phyloP scores from a whole-genome alignment of 1,140 invertebrate genomes.

The Ectropis grisescens region DNA sequence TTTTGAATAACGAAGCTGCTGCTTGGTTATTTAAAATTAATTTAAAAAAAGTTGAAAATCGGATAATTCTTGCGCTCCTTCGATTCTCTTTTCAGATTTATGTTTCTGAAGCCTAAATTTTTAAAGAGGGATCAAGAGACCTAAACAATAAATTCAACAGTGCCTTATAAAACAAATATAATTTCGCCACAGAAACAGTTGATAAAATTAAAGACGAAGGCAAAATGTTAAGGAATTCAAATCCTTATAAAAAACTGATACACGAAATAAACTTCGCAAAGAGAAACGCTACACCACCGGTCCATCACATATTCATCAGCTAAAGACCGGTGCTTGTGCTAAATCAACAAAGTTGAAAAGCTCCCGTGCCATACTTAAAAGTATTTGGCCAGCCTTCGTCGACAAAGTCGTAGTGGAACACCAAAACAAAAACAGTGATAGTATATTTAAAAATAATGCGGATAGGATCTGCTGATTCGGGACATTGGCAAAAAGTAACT shows the following conservation, averaged over 20 bases:
- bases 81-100: slow-evolving; percentile 56
- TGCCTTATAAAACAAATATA: slow-evolving; percentile 60
- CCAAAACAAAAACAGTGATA: slow-evolving; percentile 30
- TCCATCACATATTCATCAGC: slow-evolving; percentile 63
- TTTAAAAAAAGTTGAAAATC: slow-evolving; percentile 13
- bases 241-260: slow-evolving; percentile 65
- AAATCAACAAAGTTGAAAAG: slow-evolving; percentile 48
- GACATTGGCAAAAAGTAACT: slow-evolving; percentile 14
- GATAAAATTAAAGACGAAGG: slow-evolving; percentile 47
- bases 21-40: slow-evolving; percentile 48
- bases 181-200: no score
- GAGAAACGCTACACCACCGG: slow-evolving; percentile 56
- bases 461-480: slow-evolving; percentile 43
- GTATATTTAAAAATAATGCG: slow-evolving; percentile 45
- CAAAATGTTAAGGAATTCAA: slow-evolving; percentile 66
- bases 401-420: slow-evolving; percentile 43
- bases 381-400: slow-evolving; percentile 60
- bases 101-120: slow-evolving; percentile 24
- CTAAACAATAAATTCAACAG: slow-evolving; percentile 50
- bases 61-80: slow-evolving; percentile 49
- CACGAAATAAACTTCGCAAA: slow-evolving; percentile 63
- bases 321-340: slow-evolving; percentile 47
- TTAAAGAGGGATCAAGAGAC: slow-evolving; percentile 49
- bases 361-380: slow-evolving; percentile 57
- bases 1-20: slow-evolving; percentile 46